Evolutionary conservation across 2,113 vertebrate species (phyloP).

Genomic region (Hypomesus transpacificus): DNA sequence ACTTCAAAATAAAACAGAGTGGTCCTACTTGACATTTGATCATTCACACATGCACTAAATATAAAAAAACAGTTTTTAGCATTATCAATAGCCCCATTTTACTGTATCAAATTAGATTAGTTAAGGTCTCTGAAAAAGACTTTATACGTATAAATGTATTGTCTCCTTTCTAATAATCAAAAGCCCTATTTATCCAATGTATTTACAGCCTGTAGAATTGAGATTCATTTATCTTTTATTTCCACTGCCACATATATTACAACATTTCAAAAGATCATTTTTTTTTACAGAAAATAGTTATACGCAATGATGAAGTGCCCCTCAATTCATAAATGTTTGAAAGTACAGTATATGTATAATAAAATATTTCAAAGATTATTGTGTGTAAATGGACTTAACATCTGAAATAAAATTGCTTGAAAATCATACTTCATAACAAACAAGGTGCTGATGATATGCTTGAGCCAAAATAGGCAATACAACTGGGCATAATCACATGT

Average conservation of each 20-base stretch:
- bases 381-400: conserved; percentile 65
- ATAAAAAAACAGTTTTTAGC: conserved; percentile 28
- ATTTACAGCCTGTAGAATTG: conserved; percentile 87
- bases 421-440: conserved; percentile 65
- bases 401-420: conserved; percentile 66
- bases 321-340: conserved; percentile 65
- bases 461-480: conserved; percentile 62
- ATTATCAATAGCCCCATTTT: conserved; percentile 64
- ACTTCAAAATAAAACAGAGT: no score
- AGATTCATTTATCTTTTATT: conserved; percentile 85
- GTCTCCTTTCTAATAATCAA: conserved; percentile 75
- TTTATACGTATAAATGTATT: conserved; percentile 75
- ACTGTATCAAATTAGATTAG: conserved; percentile 71
- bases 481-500: conserved; percentile 63
- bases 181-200: conserved; percentile 78
- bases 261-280: conserved; percentile 76
- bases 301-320: conserved; percentile 70
- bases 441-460: conserved; percentile 76
- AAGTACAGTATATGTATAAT: conserved; percentile 70
- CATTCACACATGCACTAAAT: conserved; percentile 48
- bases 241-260: conserved; percentile 84
- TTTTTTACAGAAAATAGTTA: conserved; percentile 84
- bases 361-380: conserved; percentile 70
- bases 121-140: conserved; percentile 71
- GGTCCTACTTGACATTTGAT: conserved; percentile 55